These are phyloP conservation scores for Pempheris klunzingeri DNA, from an alignment of 2,797 vertebrate genomes.

Conservation along the genomic window DNA sequence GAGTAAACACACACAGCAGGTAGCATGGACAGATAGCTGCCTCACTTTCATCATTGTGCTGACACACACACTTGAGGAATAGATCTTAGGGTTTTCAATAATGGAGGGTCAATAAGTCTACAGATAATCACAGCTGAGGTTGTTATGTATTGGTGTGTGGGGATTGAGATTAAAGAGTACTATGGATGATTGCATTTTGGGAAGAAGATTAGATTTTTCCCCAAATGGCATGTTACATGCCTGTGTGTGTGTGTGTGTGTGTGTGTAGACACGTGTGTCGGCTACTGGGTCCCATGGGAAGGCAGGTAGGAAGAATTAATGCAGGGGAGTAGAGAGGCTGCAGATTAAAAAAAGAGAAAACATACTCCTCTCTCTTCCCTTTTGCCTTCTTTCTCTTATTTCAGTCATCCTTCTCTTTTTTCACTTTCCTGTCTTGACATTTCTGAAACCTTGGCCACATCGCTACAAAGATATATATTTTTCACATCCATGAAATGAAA, in stretches of 20 bases:
- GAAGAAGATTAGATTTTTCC: constrained; percentile 54
- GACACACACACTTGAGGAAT: constrained; percentile 30
- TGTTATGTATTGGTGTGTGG: constrained; percentile 50
- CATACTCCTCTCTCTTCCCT: background rate
- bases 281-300: constrained; percentile 11
- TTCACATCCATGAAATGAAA: constrained; percentile 6
- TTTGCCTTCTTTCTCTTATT: background rate
- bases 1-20: constrained; percentile 41
- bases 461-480: background rate
- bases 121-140: constrained; percentile 52
- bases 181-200: constrained; percentile 56
- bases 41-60: constrained; percentile 17
- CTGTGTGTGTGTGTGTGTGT: constrained; percentile 18
- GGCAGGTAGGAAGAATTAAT: constrained; percentile 13
- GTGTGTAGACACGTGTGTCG: background rate
- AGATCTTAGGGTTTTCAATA: constrained; percentile 59
- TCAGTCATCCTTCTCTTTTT: background rate
- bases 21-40: constrained; percentile 25
- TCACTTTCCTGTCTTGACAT: background rate
- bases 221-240: constrained; percentile 45
- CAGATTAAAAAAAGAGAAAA: constrained; percentile 12
- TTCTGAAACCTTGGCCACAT: background rate
- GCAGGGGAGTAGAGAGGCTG: constrained; percentile 11
- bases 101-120: constrained; percentile 48
- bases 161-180: constrained; percentile 52